phyloP scores from a whole-genome alignment of 2,797 vertebrate species.

The Cheirogaleus major region DNA sequence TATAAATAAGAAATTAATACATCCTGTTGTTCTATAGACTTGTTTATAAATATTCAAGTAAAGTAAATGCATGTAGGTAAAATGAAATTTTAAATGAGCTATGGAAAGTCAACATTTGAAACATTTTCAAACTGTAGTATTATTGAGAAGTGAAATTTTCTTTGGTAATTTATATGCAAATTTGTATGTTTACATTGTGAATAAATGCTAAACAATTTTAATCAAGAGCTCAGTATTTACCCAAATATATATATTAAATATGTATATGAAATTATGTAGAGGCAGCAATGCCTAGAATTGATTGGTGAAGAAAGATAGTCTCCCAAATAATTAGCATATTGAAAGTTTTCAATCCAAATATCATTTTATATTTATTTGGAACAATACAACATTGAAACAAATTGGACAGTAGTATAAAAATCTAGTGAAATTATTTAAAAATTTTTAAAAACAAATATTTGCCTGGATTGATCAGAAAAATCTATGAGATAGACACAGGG shows the following conservation, averaged over 20 bases:
- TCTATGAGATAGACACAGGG: rapidly evolving
- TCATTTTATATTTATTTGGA: neutral
- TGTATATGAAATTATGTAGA: neutral
- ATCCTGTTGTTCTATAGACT: neutral
- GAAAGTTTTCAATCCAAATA: neutral
- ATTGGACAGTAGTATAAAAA: neutral
- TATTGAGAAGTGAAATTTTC: neutral
- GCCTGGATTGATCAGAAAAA: neutral
- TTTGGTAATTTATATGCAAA: neutral
- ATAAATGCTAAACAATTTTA: neutral
- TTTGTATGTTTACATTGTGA: neutral
- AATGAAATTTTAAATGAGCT: neutral
- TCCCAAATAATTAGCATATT: neutral
- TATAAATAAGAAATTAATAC: neutral
- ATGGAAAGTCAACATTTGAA: neutral
- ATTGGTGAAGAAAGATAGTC: neutral
- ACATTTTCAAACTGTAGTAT: neutral
- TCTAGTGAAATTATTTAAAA: neutral
- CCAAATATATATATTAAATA: neutral
- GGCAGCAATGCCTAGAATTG: neutral
- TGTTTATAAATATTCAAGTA: neutral
- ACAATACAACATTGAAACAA: neutral
- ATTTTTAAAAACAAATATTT: neutral
- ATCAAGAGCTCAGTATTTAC: neutral
- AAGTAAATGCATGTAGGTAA: neutral